Conservation (phyloP, 2,113 vertebrate genomes). For the Labrus mixtus region DNA sequence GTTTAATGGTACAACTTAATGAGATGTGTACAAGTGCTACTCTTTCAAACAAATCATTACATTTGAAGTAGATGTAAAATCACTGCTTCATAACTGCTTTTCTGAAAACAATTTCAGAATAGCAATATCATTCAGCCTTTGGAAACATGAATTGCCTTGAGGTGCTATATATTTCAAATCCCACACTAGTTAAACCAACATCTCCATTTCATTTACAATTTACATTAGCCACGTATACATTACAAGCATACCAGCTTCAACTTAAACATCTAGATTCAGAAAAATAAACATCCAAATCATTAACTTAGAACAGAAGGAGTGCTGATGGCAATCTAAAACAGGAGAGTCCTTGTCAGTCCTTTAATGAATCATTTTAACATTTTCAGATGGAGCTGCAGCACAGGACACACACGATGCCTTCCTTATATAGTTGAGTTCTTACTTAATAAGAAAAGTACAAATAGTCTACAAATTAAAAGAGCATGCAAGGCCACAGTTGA, state of each 20-base stretch:
- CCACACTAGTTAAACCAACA: conserved; percentile 31
- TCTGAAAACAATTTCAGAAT: conserved; percentile 34
- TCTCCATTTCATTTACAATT: conserved; percentile 43
- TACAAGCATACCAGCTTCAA: conserved; percentile 55
- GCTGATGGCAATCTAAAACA: conserved; percentile 49
- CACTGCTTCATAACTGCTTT: conserved; percentile 34
- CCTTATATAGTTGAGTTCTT: not conserved
- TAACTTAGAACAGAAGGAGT: conserved; percentile 56
- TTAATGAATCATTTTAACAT: conserved; percentile 12
- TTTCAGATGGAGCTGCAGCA: conserved; percentile 42
- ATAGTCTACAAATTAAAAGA: not conserved
- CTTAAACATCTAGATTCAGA: conserved; percentile 48
- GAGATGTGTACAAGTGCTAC: conserved; percentile 9
- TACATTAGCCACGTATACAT: not conserved
- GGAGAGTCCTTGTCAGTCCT: no score
- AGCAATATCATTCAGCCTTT: conserved; percentile 55
- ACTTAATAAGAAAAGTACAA: not conserved
- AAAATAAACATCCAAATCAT: conserved; percentile 37
- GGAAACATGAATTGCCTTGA: conserved; percentile 55
- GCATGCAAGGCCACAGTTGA: not conserved
- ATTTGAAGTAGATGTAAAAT: conserved; percentile 43
- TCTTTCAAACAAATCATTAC: conserved; percentile 37
- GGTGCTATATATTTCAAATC: conserved; percentile 49
- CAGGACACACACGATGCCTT: conserved; percentile 3
- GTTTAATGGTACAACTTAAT: no score